Evolutionary conservation across 2,888 invertebrate species (phyloP).

Genomic region (Nemotelus nigrinus): DNA sequence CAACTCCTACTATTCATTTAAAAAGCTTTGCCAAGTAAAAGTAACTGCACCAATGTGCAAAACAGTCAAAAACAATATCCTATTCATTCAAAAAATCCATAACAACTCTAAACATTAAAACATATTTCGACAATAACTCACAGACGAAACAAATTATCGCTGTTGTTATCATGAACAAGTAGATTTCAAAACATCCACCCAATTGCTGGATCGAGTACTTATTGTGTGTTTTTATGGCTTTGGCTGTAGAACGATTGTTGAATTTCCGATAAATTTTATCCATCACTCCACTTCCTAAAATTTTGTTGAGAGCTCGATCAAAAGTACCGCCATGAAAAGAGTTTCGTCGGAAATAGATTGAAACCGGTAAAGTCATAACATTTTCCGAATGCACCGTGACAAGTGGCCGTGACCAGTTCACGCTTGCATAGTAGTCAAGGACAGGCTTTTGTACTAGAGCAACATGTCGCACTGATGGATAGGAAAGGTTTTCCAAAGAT

Average conservation of each 20-base stretch:
- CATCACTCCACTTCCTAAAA: slow-evolving; percentile 1
- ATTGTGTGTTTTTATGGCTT: background rate
- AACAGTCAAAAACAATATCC: too few species aligned
- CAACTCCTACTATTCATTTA: too few species aligned
- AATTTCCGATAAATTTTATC: background rate
- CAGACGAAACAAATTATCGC: background rate
- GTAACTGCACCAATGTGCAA: too few species aligned
- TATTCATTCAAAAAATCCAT: background rate
- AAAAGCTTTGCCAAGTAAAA: too few species aligned
- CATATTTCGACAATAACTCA: background rate
- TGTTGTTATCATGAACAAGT: background rate
- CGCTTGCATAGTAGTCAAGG: slow-evolving; percentile 4
- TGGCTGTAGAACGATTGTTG: background rate
- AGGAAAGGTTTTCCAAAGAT: background rate
- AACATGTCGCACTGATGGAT: background rate
- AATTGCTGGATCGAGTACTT: slow-evolving; percentile 12
- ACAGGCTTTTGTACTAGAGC: background rate
- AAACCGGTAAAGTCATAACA: background rate
- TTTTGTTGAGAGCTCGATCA: slow-evolving; percentile 7
- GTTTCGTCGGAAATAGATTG: slow-evolving; percentile 18
- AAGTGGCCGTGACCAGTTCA: slow-evolving; percentile 1
- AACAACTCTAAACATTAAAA: background rate
- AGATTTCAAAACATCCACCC: slow-evolving; percentile 10
- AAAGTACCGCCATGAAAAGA: slow-evolving; percentile 21
- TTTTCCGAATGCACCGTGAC: background rate